These are phyloP conservation scores for Coleophora deauratella DNA, from an alignment of 2,888 invertebrate genomes.

Conservation along the genomic window DNA sequence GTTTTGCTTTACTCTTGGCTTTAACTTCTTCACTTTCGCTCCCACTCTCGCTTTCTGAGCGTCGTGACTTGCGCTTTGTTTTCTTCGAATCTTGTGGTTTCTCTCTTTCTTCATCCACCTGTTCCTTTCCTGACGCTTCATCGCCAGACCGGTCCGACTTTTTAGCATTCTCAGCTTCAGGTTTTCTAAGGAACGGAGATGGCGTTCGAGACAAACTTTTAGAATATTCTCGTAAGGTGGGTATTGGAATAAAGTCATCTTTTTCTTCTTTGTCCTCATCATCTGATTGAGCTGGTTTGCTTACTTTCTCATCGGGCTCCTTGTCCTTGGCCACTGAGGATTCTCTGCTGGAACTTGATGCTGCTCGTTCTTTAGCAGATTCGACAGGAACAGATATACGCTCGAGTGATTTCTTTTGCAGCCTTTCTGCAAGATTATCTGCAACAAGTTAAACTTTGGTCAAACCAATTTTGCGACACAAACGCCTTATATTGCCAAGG, in stretches of 20 bases:
- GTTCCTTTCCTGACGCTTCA: conserved; percentile 62
- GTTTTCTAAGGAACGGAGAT: conserved; percentile 85
- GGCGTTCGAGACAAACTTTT: conserved; percentile 89
- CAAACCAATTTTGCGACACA: background rate
- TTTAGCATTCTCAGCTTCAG: conserved; percentile 70
- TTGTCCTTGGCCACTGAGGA: conserved; percentile 60
- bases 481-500: too few relatives aligned
- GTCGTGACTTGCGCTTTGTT: conserved; percentile 70
- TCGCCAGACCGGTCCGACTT: conserved; percentile 57
- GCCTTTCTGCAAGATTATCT: conserved; percentile 51
- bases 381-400: conserved; percentile 44
- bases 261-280: conserved; percentile 42
- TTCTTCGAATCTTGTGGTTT: conserved; percentile 50
- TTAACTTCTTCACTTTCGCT: conserved; percentile 58
- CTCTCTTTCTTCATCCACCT: conserved; percentile 49
- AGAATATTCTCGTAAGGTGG: conserved; percentile 73
- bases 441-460: conserved; percentile 14
- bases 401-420: conserved; percentile 52
- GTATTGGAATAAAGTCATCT: conserved; percentile 53
- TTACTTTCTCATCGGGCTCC: conserved; percentile 38
- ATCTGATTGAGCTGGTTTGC: conserved; percentile 35
- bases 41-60: conserved; percentile 63
- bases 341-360: conserved; percentile 65
- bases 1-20: conserved; percentile 58
- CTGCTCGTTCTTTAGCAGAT: conserved; percentile 45